Evolutionary conservation across 2,113 vertebrate species (phyloP).

Genomic region (Origma solitaria): DNA sequence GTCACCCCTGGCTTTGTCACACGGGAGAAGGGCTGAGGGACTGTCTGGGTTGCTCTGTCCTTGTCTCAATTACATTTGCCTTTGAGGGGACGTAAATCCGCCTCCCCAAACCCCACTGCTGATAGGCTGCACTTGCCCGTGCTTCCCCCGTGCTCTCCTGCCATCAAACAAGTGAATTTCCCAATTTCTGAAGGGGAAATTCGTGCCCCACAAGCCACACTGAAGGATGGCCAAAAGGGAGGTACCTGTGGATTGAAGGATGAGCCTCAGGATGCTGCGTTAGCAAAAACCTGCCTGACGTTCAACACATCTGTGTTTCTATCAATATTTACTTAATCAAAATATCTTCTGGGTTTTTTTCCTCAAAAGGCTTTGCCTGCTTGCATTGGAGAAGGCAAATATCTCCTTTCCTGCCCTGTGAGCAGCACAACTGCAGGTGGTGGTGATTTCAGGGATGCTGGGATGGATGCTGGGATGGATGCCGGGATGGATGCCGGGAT

Average conservation of each 20-base stretch:
- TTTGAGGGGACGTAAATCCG: not conserved
- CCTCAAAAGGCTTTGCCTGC: not conserved
- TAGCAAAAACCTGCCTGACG: not conserved
- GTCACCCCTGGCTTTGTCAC: slow-evolving; percentile 53
- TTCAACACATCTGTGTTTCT: not conserved
- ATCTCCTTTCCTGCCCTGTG: not conserved
- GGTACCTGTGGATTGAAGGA: not conserved
- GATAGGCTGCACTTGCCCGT: not conserved
- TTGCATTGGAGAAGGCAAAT: fast-evolving
- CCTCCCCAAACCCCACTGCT: not conserved
- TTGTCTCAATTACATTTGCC: not conserved
- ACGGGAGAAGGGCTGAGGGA: slow-evolving; percentile 9
- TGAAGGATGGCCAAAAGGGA: not conserved
- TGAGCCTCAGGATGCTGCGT: not conserved
- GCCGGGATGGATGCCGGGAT: too few species aligned
- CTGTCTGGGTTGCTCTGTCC: slow-evolving; percentile 8
- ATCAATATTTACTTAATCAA: not conserved
- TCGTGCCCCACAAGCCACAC: not conserved
- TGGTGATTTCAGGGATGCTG: not conserved
- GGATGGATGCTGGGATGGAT: not conserved
- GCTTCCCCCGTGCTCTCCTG: not conserved
- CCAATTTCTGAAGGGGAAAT: not conserved
- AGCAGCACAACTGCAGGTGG: not conserved
- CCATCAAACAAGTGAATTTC: not conserved
- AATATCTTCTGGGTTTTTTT: not conserved